Evolutionary conservation across 2,888 invertebrate genomes (phyloP).

Genomic region (Tachina lurida): DNA sequence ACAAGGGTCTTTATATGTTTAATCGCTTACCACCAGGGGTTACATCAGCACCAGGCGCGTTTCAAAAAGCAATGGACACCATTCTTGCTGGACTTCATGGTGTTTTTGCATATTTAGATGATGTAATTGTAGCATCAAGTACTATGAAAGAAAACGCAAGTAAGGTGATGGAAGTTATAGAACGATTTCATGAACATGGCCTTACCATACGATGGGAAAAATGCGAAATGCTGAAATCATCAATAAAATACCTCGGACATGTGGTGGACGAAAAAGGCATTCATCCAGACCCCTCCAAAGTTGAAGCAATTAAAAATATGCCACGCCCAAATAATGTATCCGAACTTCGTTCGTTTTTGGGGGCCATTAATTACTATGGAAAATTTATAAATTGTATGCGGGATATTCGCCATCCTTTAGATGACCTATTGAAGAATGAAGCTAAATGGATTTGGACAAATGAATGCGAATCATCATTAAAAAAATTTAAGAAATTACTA

Average conservation of each 20-base stretch:
- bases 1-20: no score
- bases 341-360: slow-evolving; percentile 43
- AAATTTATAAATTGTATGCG: slow-evolving; percentile 43
- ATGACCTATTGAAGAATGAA: slow-evolving; percentile 42
- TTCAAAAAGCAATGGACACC: no score
- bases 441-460: slow-evolving; percentile 18
- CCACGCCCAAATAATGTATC: slow-evolving; percentile 47
- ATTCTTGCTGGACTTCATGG: no score
- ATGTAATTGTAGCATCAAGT: no score
- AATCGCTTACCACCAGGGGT: no score
- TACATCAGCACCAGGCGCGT: no score
- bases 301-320: not conserved
- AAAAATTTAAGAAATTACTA: slow-evolving; percentile 27
- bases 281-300: slow-evolving; percentile 24
- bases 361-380: slow-evolving; percentile 48
- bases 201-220: slow-evolving; percentile 44
- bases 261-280: slow-evolving; percentile 38
- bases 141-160: no score
- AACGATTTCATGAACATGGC: no score
- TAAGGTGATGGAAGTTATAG: no score
- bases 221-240: slow-evolving; percentile 44
- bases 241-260: slow-evolving; percentile 49
- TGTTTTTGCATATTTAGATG: no score
- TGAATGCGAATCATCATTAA: slow-evolving; percentile 22
- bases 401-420: slow-evolving; percentile 25